Conservation (phyloP, 2,797 vertebrate species). For the Molossus alvarezi region DNA sequence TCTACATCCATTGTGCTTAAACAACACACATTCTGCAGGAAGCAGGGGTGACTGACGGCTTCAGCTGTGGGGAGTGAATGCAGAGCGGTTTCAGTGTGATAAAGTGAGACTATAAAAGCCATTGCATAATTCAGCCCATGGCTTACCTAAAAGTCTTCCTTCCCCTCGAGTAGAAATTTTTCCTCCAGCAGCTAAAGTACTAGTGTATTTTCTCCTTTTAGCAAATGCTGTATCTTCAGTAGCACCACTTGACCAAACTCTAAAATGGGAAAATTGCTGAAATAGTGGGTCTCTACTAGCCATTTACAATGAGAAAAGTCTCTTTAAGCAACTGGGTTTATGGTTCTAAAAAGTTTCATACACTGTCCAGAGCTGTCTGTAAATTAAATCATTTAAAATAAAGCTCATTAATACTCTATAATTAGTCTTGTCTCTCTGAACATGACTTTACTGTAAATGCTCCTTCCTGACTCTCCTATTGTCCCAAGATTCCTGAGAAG, state of each 20-base stretch:
- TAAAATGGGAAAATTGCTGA: conserved; percentile 84
- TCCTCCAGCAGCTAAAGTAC: conserved; percentile 78
- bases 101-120: conserved; percentile 82
- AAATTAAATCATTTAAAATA: conserved; percentile 86
- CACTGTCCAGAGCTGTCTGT: conserved; percentile 84
- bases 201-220: conserved; percentile 82
- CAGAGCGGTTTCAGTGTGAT: conserved; percentile 85
- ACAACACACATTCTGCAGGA: conserved; percentile 82
- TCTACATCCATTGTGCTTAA: conserved; percentile 85
- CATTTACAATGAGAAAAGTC: conserved; percentile 84
- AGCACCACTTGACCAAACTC: conserved; percentile 79
- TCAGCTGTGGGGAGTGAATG: conserved; percentile 74
- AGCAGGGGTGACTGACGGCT: conserved; percentile 84
- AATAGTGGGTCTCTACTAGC: conserved; percentile 78
- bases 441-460: conserved; percentile 90
- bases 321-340: conserved; percentile 72
- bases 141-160: conserved; percentile 79
- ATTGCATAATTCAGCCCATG: conserved; percentile 78
- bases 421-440: conserved; percentile 91
- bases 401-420: conserved; percentile 87
- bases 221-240: conserved; percentile 69
- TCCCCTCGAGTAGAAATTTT: conserved; percentile 75
- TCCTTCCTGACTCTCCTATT: conserved; percentile 93
- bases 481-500: conserved; percentile 94
- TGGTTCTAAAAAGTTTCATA: conserved; percentile 82